Evolutionary conservation across 2,797 vertebrate species (phyloP).

Genomic region (Capromys pilorides): DNA sequence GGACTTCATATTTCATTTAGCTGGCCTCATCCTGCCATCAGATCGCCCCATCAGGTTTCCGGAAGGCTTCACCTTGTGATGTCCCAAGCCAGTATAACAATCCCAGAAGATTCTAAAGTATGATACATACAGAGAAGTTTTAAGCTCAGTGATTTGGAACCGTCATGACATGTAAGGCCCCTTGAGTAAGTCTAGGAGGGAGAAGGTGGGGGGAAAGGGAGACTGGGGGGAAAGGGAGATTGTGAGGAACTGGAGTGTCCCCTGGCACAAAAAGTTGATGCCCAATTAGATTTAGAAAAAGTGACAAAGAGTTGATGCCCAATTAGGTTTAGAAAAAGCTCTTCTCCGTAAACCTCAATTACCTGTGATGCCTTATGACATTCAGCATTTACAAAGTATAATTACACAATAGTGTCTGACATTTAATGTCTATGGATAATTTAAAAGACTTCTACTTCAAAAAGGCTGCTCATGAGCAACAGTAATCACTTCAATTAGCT

Average conservation of each 20-base stretch:
- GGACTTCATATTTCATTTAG: background rate
- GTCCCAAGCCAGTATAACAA: background rate
- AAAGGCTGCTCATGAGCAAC: slow-evolving; percentile 90
- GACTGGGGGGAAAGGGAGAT: slow-evolving; percentile 57
- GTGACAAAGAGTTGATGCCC: slow-evolving; percentile 91
- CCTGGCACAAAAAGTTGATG: slow-evolving; percentile 87
- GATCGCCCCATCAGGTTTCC: background rate
- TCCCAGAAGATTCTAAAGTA: slow-evolving; percentile 36
- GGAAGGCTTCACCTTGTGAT: slow-evolving; percentile 49
- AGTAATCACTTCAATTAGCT: slow-evolving; percentile 92
- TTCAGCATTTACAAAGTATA: slow-evolving; percentile 91
- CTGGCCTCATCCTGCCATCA: slow-evolving; percentile 37
- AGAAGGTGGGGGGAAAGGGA: slow-evolving; percentile 60
- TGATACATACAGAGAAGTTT: slow-evolving; percentile 42
- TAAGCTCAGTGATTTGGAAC: slow-evolving; percentile 72
- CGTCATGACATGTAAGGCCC: slow-evolving; percentile 65
- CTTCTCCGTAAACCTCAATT: slow-evolving; percentile 91
- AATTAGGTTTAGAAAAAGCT: slow-evolving; percentile 91
- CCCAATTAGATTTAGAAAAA: slow-evolving; percentile 90
- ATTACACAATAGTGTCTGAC: slow-evolving; percentile 92
- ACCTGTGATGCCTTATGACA: slow-evolving; percentile 92
- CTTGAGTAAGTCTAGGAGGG: slow-evolving; percentile 52
- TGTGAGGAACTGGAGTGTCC: slow-evolving; percentile 82
- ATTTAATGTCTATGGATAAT: slow-evolving; percentile 91
- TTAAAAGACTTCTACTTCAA: slow-evolving; percentile 91